Base-by-base conservation (phyloP, 2,888 invertebrate species). In the Drosophila testacea region DNA sequence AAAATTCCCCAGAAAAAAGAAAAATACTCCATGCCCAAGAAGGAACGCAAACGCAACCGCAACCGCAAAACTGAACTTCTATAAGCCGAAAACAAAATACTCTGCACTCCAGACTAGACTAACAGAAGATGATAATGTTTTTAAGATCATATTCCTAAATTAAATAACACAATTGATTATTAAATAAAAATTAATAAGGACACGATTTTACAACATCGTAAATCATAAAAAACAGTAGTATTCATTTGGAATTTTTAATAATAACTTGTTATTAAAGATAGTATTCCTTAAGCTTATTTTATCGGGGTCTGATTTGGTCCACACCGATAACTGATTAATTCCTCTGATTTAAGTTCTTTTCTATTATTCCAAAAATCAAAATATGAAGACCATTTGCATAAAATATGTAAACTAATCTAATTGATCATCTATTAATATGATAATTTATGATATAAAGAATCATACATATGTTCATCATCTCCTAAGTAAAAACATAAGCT, bases 1-100 rank as follows among this genome's bases (percentile, higher is more conserved):
- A 27, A 51, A 60, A 60, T 47, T 47, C 34, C 32, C 36, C 46
- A 51, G 48, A 72, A 46, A 50, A 54, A 50, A 16, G 28, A 48
- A 56, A 54, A 50, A 48, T 38, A 46, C 13, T 9, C 36, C 51
- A 69, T 16, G 32, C 51, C 61, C 36, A 52, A 57, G 56, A 69
- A 56, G 51, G 55, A 54, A 34, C 16, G n/a, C 48, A 55, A 48
- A 48, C 30, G 39, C n/a, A 13, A 47, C 13, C 11, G 22, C 22
- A 30, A 22, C 22, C 22, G 22, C 22, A 22, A 22, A 57, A 36
- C 13, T 9, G 10, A 11, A 47, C 48, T 42, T 28, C 5, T 1
- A 28, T 6, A 13, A 52, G 27, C 36, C 27, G 38, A 27, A 13
- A 50, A 13, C n/a, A 7, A 22, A 6, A 62, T 62, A 44, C 66